Base-by-base conservation (phyloP, 1,140 invertebrate genomes). In the Apolygus lucorum region DNA sequence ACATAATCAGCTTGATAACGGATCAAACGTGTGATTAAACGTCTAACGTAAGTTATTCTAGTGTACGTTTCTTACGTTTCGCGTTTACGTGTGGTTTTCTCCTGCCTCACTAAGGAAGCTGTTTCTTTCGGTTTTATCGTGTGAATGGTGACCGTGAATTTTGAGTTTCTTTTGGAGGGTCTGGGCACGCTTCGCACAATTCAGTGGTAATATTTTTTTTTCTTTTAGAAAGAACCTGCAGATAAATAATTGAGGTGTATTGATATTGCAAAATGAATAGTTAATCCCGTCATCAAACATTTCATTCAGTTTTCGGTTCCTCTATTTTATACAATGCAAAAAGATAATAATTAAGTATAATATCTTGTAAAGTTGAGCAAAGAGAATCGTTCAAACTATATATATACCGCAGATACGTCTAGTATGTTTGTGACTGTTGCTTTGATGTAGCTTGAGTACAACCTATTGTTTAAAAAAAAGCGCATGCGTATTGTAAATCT, bases 381-480 rank as follows among this genome's bases (percentile, higher is more conserved):
- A 69, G 34, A 64, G n/a, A n/a, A 63, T 28, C 62, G 54, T 17
- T 59, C 54, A 59, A 59, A 59, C 27, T 67, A 70, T 70, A 59
- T 59, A 24, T 59, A 59, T 4, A n/a, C 22, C 22, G 54, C 54
- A 59, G 54, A 59, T 59, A 59, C 64, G 65, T 67, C 68, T 70
- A 70, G 69, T 70, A 63, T 67, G 69, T 70, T 66, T 70, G 69
- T 70, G 64, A 70, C 65, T 70, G 69, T 70, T 70, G 69, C 69
- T 70, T 70, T 62, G 64, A 70, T 70, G 69, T 70, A 70, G 69
- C 69, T 70, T 70, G 65, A 69, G 29, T 67, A 22, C 49, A 42
- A 29, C 25, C 59, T 67, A 67, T 59, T 67, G 67, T 14, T 70
- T 70, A 67, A 63, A 63, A n/a, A n/a, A n/a, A 66, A 34, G 64